Base-by-base conservation (phyloP, 2,797 vertebrate species). In the Gambusia yucatana region DNA sequence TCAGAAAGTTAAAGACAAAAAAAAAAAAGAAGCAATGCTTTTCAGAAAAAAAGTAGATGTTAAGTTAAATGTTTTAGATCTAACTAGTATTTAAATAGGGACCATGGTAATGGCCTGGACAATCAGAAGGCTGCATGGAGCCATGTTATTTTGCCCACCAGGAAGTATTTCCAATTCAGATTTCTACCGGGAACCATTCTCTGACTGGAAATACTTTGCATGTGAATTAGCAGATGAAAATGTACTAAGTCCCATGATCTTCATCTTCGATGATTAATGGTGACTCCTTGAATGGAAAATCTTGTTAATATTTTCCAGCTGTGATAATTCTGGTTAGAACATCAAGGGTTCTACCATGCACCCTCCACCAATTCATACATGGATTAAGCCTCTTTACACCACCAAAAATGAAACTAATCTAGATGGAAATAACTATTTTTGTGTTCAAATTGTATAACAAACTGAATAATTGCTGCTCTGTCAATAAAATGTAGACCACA, bases 111-210 rank as follows among this genome's bases (percentile, higher is more conserved):
- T 47, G 17, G 30, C 65, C 28, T 47, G n/a, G 16, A 65, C 39
- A 14, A 71, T 39, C 3, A 69, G 61, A 13, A n/a, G 57, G 50
- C 11, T 25, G 16, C 63, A 50, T 72, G 69, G 41, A 85, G 55
- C 39, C 55, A 72, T 76, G 22, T 44, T 28, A 39, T 36, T 61
- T 71, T 46, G 33, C 25, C 41, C 67, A 67, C 47, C 44, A 77
- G 46, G 72, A 86, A 84, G 77, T 46, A 59, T 76, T 82, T 33
- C 41, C 9, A 33, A 67, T 36, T 46, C 48, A 57, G 28, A 30
- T 36, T 47, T 16, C 16, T n/a, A 7, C 22, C 9, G n/a, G 25
- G 28, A 44, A 44, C 22, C n/a, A 46, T 44, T 11, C 48, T 74
- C 47, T 74, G 36, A 25, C 48, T 30, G 33, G 72, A 44, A 72